Base-by-base conservation (phyloP, 2,797 vertebrate species). In the Eupleurogrammus muticus region DNA sequence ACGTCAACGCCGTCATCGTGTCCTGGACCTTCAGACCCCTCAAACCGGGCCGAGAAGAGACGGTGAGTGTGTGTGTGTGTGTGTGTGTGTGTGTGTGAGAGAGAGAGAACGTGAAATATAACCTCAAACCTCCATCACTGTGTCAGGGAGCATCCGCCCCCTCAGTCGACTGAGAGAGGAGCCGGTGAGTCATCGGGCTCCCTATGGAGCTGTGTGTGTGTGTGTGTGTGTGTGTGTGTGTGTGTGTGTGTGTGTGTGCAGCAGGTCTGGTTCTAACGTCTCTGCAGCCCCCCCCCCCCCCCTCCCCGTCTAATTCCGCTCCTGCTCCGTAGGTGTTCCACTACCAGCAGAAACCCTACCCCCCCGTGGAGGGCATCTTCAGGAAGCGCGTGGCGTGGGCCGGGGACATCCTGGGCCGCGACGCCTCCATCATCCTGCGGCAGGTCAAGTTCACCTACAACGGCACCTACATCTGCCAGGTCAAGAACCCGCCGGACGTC, bases 21-120 rank as follows among this genome's bases (percentile, higher is more conserved):
- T 95, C 94, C 35, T 99, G 97, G 97, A 95, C 80, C 87, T 99
- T 98, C 85, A 95, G 94, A 57, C 95, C 96, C 0, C 93, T 94
- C 40, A 87, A 84, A n/a, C 88, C 90, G 21, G 93, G 94, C 4
- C 52, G 66, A 0, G 93, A 94, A 0, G 94, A 96, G 82, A 92
- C 93, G 32, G 97, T 98, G 85, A 94, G 96, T 91, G 47, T 4
- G 1, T 49, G 49, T 46, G 11, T 66, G n/a, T 53, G 32, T 59
- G 9, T 67, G 21, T 70, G 13, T 57, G 20, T 48, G 44, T 48
- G 34, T 66, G 52, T 50, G 56, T 67, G 42, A 46, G 17, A 19
- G 17, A n/a, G 55, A 50, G 58, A 73, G 19, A n/a, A n/a, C n/a
- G n/a, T 47, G 38, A 69, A 62, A 82, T 66, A 35, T 76, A 77